Conservation (phyloP, 2,113 vertebrate genomes). For the Scomber japonicus region DNA sequence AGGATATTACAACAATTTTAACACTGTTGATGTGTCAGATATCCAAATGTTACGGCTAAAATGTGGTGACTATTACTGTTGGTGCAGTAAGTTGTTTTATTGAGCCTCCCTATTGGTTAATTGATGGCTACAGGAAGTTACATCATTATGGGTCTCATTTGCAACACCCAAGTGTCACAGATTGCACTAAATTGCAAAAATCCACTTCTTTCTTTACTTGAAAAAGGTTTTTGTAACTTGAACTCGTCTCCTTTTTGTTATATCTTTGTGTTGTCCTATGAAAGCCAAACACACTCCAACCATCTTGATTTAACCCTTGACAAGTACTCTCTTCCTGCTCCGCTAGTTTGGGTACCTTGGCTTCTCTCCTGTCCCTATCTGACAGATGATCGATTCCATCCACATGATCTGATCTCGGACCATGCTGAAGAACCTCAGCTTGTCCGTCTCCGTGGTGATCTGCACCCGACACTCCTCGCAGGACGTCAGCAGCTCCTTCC, state of each 20-base stretch:
- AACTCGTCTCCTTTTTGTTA: neutral
- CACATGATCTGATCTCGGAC: slow-evolving; percentile 91
- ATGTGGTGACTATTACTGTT: too few species aligned
- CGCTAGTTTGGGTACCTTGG: slow-evolving; percentile 87
- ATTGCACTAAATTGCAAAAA: neutral
- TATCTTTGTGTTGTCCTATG: too few species aligned
- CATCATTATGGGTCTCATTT: too few species aligned
- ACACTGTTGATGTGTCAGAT: too few species aligned
- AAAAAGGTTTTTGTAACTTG: neutral
- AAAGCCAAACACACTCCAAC: neutral
- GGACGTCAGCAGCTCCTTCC: slow-evolving; percentile 93
- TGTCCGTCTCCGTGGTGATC: slow-evolving; percentile 92
- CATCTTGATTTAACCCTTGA: too few species aligned
- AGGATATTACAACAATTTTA: too few species aligned
- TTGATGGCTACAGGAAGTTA: too few species aligned
- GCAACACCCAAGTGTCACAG: neutral
- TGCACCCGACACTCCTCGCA: slow-evolving; percentile 94
- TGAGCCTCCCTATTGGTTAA: too few species aligned
- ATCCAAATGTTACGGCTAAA: too few species aligned
- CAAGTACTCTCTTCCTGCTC: neutral
- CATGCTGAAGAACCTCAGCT: slow-evolving; percentile 90
- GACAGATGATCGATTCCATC: slow-evolving; percentile 94
- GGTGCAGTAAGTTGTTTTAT: too few species aligned
- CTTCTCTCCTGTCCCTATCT: slow-evolving; percentile 93
- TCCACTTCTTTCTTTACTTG: too few species aligned